Conservation (phyloP, 2,888 invertebrate genomes). For the Xestobium rufovillosum region DNA sequence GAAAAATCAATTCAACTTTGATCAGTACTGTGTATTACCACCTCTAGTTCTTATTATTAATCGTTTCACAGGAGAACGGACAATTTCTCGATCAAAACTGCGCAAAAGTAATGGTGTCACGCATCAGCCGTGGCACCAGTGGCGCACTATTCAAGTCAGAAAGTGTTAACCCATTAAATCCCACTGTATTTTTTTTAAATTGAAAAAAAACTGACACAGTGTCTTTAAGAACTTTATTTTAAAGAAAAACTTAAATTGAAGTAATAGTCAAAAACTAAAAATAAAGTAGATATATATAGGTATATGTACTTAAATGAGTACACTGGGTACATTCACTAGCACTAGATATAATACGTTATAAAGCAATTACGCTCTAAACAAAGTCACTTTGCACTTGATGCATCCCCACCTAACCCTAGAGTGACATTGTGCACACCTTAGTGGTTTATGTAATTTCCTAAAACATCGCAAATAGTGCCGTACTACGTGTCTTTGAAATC, state of each 20-base stretch:
- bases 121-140: no score
- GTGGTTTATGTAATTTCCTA: slow-evolving; percentile 4
- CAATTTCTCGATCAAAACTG: no score
- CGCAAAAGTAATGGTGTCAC: no score
- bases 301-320: slow-evolving; percentile 9
- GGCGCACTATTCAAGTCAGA: no score
- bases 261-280: neutral
- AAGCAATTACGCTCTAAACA: slow-evolving; percentile 5
- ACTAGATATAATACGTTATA: slow-evolving; percentile 2
- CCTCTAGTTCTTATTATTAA: no score
- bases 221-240: neutral
- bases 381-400: slow-evolving; percentile 4
- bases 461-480: slow-evolving; percentile 9
- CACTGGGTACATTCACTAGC: neutral
- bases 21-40: no score
- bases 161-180: neutral
- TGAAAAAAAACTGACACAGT: no score
- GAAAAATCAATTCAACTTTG: no score
- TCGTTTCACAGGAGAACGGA: no score
- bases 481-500: slow-evolving; percentile 5
- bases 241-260: neutral
- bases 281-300: no score
- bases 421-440: slow-evolving; percentile 5
- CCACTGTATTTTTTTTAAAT: neutral
- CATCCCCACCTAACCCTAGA: slow-evolving; percentile 5